phyloP scores from a whole-genome alignment of 1,140 invertebrate species.

The Venustaconcha ellipsiformis region DNA sequence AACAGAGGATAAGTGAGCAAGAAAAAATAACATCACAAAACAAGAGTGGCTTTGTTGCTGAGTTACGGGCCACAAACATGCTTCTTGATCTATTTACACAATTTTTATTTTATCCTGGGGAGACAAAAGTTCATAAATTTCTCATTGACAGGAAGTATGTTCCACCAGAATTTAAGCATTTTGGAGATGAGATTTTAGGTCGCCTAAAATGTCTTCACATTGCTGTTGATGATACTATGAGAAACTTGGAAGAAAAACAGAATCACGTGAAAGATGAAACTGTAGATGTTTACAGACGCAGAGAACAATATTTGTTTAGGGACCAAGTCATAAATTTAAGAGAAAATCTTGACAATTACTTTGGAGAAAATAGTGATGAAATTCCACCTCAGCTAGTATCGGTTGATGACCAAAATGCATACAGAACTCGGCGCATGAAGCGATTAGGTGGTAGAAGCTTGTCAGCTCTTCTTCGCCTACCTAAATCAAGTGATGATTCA shows the following conservation, averaged over 20 bases:
- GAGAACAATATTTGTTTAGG: slow-evolving; percentile 3
- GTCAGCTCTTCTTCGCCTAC: slow-evolving; percentile 8
- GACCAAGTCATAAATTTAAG: slow-evolving; percentile 28
- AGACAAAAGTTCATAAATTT: slow-evolving; percentile 23
- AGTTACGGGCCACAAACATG: slow-evolving; percentile 26
- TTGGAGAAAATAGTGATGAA: slow-evolving; percentile 30
- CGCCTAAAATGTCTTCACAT: slow-evolving; percentile 20
- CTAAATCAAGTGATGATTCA: slow-evolving; percentile 42
- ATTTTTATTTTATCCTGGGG: slow-evolving; percentile 10
- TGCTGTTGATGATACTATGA: slow-evolving; percentile 20
- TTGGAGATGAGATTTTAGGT: not conserved
- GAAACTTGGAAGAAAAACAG: slow-evolving; percentile 34
- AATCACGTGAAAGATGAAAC: slow-evolving; percentile 30
- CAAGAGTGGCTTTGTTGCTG: slow-evolving; percentile 38
- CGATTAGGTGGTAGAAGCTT: slow-evolving; percentile 26
- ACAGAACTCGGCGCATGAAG: slow-evolving; percentile 16
- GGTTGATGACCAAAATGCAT: slow-evolving; percentile 21
- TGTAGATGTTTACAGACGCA: slow-evolving; percentile 11
- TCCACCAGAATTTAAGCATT: slow-evolving; percentile 5
- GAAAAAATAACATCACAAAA: slow-evolving; percentile 13
- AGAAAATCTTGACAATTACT: slow-evolving; percentile 30
- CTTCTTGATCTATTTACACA: slow-evolving; percentile 14
- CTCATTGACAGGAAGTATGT: slow-evolving; percentile 14
- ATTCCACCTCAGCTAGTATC: slow-evolving; percentile 16
- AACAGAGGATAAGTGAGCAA: slow-evolving; percentile 32